Percentiles rank a stretch among this genome's conserved stretches.
These are phyloP conservation scores for Diaprepes abbreviatus DNA, from an alignment of 2,888 invertebrate genomes.

Conservation along the genomic window DNA sequence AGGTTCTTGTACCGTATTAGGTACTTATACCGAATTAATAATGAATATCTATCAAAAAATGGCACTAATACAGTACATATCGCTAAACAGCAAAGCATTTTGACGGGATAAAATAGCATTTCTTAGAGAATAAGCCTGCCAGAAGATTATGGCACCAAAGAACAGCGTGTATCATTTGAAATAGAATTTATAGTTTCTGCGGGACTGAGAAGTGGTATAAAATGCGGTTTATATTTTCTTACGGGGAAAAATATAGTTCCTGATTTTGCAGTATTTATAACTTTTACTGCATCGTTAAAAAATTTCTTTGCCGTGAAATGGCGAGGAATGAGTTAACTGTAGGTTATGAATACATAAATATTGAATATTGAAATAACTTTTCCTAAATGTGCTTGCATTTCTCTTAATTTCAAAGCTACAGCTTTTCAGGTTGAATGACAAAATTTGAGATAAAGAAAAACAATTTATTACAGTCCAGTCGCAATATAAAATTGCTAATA, in stretches of 20 bases:
- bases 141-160: neutral
- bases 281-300: slow-evolving; percentile 22
- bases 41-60: too few relatives aligned
- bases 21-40: too few relatives aligned
- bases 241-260: slow-evolving; percentile 8
- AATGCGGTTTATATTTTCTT: slow-evolving; percentile 22
- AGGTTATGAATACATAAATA: neutral
- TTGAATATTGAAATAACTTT: neutral
- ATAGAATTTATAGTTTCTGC: slow-evolving; percentile 25
- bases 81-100: too few relatives aligned
- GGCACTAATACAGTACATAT: too few relatives aligned
- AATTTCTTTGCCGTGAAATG: slow-evolving; percentile 27
- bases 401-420: too few relatives aligned
- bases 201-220: slow-evolving; percentile 3
- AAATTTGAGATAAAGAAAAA: too few relatives aligned
- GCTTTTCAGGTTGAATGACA: too few relatives aligned
- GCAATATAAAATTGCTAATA: too few relatives aligned
- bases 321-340: slow-evolving; percentile 4
- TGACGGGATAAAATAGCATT: too few relatives aligned
- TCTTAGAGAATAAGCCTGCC: neutral
- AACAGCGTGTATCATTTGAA: neutral
- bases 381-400: too few relatives aligned
- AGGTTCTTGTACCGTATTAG: too few relatives aligned
- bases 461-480: too few relatives aligned
- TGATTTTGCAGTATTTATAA: slow-evolving; percentile 29